Base-by-base conservation (phyloP, 2,113 vertebrate genomes). In the Crotalus helleri region DNA sequence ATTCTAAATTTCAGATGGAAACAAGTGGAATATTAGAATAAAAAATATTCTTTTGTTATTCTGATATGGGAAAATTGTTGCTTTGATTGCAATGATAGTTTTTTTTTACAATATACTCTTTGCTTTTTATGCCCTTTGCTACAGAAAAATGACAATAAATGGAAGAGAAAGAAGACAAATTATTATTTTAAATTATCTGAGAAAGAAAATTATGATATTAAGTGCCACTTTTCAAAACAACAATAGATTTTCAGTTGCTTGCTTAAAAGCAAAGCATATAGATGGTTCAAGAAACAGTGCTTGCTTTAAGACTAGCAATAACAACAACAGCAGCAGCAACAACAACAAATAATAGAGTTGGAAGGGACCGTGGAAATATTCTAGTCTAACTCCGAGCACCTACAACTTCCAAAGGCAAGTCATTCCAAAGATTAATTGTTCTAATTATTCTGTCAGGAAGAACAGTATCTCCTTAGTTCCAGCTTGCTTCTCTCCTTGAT, bases 11-110 rank as follows among this genome's bases (percentile, higher is more conserved):
- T 13, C 33, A 85, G 5, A n/a, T 88, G 61, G 57, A 87, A 86
- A 87, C 23, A 44, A 92, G 39, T 87, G 87, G 93, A 89, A 90
- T 57, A 39, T 93, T 39, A 94, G 88, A 94, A 92, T 46, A 92
- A 92, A 93, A 29, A 94, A 58, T 86, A 24, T 10, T 39, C 11
- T 88, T 88, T 54, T 54, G 21, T 74, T 33, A 24, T 54, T 19
- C 59, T 85, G 92, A 93, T 89, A 12, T 91, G 2, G 24, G 7
- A 24, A 93, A 53, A 92, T 93, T 55, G 61, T 3, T 93, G 57
- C 85, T 93, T 93, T 93, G 90, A 46, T 33, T 89, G 46, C 39
- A 29, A 13, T 55, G 0, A 0, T 26, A 89, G 39, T 4, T 58
- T 87, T 74, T 74, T 89, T 87, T 49, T 54, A 19, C 44, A 29